Evolutionary conservation across 2,888 invertebrate genomes (phyloP), one percentile per base, ranked within the genome.

Genomic region (Trichacis sp.): DNA sequence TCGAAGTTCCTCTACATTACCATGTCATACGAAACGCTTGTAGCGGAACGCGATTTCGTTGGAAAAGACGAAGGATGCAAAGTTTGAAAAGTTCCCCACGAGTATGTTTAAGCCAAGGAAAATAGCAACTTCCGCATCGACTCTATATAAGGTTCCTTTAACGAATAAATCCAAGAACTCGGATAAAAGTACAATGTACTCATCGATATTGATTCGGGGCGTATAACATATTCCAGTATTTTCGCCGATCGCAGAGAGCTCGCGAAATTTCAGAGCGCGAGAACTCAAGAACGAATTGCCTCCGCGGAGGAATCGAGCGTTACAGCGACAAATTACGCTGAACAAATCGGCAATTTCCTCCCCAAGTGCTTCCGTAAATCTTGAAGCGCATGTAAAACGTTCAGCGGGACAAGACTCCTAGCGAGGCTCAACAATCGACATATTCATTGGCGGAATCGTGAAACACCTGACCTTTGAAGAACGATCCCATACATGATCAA

Each of bases 351-450:
- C 45, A 45, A 45, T 45, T 45, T 45, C 20, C 45, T 18, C 1
- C 19, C 19, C n/a, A 45, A 45, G 45, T 45, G 45, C 19, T 45
- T 45, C 45, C 45, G 45, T 45, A 45, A 45, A 45, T 45, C 45
- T 45, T 9, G 45, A 18, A 45, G 20, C 19, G 20, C 14, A 45
- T 45, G 45, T 45, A 20, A 45, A 45, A 45, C 45, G 45, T 45
- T 45, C 45, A n/a, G 20, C 20, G 19, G 18, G 14, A 18, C 19
- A 45, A 20, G 45, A 15, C n/a, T 20, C 20, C 8, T 20, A 6
- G 45, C 14, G 45, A 45, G 19, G 20, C 9, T 45, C 15, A 15
- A 14, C 40, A 3, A 8, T 18, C 20, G 45, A 45, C n/a, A n/a
- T n/a, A n/a, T n/a, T n/a, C n/a, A n/a, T n/a, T n/a, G n/a, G n/a